Conservation (phyloP, 2,888 invertebrate genomes). For the Tricholauxania praeusta region DNA sequence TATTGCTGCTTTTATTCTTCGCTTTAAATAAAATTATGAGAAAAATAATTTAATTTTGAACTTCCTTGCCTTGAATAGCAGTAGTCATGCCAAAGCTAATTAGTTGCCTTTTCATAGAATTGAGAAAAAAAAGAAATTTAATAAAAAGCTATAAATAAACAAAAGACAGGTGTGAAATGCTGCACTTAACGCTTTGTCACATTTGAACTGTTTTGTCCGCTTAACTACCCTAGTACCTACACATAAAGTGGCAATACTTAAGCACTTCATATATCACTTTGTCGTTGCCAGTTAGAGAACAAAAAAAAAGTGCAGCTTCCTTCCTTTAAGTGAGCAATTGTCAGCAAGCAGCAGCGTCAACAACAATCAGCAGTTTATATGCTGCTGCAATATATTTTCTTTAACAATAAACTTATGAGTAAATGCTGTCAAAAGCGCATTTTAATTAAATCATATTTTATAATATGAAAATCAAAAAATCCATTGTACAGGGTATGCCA, state of each 20-base stretch:
- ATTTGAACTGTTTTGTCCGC: too few relatives aligned
- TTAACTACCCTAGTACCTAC: too few relatives aligned
- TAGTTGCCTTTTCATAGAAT: slow-evolving; percentile 21
- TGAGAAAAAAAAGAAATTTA: not conserved
- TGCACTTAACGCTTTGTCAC: not conserved
- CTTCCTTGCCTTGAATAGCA: slow-evolving; percentile 25
- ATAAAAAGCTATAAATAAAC: not conserved
- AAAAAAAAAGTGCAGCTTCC: slow-evolving; percentile 16
- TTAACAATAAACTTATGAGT: slow-evolving; percentile 19
- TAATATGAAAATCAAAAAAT: too few relatives aligned
- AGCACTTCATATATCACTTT: slow-evolving; percentile 22
- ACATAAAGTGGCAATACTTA: slow-evolving; percentile 33
- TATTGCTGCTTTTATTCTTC: too few relatives aligned
- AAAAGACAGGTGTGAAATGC: slow-evolving; percentile 28
- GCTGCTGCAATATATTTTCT: not conserved
- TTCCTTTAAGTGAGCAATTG: slow-evolving; percentile 33
- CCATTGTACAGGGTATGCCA: too few relatives aligned
- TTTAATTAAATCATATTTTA: slow-evolving; percentile 6
- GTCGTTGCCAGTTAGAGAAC: slow-evolving; percentile 8
- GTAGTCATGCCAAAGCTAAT: slow-evolving; percentile 22
- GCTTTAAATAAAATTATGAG: too few relatives aligned
- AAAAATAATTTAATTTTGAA: not conserved
- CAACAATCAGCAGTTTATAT: not conserved
- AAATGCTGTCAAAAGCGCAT: slow-evolving; percentile 26
- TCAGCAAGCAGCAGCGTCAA: slow-evolving; percentile 20